These are phyloP conservation scores for Charanyca ferruginea DNA, from an alignment of 2,888 invertebrate species.

Conservation along the genomic window DNA sequence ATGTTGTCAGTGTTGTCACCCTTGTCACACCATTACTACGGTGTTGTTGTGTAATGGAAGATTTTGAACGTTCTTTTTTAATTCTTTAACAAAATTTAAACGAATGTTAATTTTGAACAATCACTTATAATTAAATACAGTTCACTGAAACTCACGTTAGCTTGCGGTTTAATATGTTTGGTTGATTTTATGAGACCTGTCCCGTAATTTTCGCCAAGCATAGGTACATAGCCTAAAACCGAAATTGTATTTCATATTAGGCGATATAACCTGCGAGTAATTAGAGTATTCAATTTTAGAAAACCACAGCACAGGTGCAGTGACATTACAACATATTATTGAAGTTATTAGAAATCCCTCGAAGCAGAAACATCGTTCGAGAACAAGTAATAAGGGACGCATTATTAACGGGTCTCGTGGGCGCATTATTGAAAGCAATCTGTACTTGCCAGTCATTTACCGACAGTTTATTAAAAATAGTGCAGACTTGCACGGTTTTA, in stretches of 20 bases:
- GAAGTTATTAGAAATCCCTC: slow-evolving; percentile 1
- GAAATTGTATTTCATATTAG: not conserved
- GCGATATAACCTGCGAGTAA: not conserved
- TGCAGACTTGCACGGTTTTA: not conserved
- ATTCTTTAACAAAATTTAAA: no score
- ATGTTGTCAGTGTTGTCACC: slow-evolving; percentile 69
- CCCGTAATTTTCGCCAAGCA: no score
- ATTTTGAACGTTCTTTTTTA: not conserved
- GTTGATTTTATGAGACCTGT: no score
- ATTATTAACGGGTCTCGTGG: slow-evolving; percentile 60
- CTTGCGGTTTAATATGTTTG: no score
- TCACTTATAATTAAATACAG: no score
- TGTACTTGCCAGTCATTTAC: slow-evolving; percentile 63
- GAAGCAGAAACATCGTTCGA: slow-evolving; percentile 1
- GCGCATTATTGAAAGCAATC: slow-evolving; percentile 70
- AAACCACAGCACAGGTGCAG: not conserved
- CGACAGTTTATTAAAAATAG: slow-evolving; percentile 59
- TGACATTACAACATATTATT: not conserved
- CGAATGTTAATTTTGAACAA: no score
- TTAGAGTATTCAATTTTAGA: slow-evolving; percentile 1
- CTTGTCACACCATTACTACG: slow-evolving; percentile 46
- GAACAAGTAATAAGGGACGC: slow-evolving; percentile 23
- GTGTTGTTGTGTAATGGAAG: not conserved
- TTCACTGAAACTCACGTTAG: no score
- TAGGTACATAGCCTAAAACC: no score